Percentiles rank a stretch among this genome's conserved stretches.
These are phyloP conservation scores for Notocelia uddmanniana DNA, from an alignment of 2,888 invertebrate genomes.

Conservation along the genomic window DNA sequence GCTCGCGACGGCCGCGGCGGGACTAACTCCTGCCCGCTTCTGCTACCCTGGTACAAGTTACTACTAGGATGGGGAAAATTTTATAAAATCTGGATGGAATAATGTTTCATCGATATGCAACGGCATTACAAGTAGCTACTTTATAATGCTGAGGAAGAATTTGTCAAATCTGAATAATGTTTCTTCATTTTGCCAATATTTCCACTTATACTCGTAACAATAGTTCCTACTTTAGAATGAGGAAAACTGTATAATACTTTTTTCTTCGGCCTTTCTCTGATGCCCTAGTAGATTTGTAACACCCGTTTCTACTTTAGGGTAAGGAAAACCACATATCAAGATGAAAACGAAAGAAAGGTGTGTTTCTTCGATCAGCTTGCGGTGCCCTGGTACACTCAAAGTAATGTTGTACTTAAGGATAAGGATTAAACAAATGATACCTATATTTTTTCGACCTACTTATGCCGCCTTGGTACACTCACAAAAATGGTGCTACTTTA, in stretches of 20 bases:
- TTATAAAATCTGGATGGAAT: neutral
- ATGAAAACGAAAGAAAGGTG: neutral
- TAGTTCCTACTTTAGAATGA: neutral
- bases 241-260: neutral
- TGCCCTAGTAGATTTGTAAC: neutral
- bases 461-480: too few species aligned
- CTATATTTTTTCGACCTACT: too few species aligned
- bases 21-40: constrained; percentile 61
- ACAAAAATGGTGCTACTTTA: too few species aligned
- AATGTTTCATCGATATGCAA: too few species aligned
- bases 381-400: neutral
- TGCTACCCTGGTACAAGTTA: constrained; percentile 25
- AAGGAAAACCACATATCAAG: neutral
- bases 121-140: neutral
- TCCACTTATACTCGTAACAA: too few species aligned
- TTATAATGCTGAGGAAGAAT: neutral
- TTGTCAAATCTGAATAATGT: neutral
- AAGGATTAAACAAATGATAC: too few species aligned
- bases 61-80: neutral
- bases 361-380: neutral
- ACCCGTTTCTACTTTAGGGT: neutral
- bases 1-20: constrained; percentile 80
- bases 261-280: neutral
- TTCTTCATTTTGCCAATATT: neutral
- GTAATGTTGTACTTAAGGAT: too few species aligned